Percentiles rank a stretch among this genome's conserved stretches.
These are phyloP conservation scores for Neosilurus mollespiculum DNA, from an alignment of 2,797 vertebrate species.

Conservation along the genomic window DNA sequence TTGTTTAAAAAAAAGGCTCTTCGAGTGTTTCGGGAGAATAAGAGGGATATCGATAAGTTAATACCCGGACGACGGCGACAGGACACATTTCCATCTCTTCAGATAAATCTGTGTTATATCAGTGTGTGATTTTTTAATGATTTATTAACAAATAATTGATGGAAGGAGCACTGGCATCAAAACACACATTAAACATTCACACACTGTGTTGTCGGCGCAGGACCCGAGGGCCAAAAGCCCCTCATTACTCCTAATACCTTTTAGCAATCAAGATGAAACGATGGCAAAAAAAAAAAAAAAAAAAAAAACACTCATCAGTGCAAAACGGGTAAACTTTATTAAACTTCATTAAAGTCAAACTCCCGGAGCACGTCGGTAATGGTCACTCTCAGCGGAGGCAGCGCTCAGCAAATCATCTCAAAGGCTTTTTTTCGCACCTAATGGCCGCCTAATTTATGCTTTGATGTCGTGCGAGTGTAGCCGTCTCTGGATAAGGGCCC, in stretches of 20 bases:
- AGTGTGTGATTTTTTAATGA: conserved; percentile 61
- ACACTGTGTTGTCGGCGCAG: conserved; percentile 60
- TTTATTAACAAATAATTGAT: conserved; percentile 75
- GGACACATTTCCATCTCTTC: neutral
- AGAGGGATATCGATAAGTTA: neutral
- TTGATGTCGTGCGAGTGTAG: conserved; percentile 76
- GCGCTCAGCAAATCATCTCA: conserved; percentile 72
- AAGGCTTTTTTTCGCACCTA: conserved; percentile 66
- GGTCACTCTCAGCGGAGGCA: conserved; percentile 70
- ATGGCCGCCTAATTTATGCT: conserved; percentile 76
- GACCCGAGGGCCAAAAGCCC: conserved; percentile 71
- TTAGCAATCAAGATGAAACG: conserved; percentile 77
- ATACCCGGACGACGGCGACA: neutral
- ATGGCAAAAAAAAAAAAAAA: conserved; percentile 58
- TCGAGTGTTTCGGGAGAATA: neutral
- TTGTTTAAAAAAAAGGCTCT: neutral
- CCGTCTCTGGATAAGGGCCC: conserved; percentile 68
- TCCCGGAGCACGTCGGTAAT: conserved; percentile 69
- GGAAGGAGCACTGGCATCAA: conserved; percentile 67
- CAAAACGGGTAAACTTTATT: conserved; percentile 75
- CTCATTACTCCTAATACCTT: conserved; percentile 79
- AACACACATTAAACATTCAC: conserved; percentile 75
- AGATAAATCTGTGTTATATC: conserved; percentile 1
- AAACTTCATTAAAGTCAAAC: conserved; percentile 82
- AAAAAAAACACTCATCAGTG: conserved; percentile 48